Percentiles rank a stretch among this genome's conserved stretches.
These are phyloP conservation scores for Hypselothyrea guttata DNA, from an alignment of 2,888 invertebrate genomes.

Conservation along the genomic window DNA sequence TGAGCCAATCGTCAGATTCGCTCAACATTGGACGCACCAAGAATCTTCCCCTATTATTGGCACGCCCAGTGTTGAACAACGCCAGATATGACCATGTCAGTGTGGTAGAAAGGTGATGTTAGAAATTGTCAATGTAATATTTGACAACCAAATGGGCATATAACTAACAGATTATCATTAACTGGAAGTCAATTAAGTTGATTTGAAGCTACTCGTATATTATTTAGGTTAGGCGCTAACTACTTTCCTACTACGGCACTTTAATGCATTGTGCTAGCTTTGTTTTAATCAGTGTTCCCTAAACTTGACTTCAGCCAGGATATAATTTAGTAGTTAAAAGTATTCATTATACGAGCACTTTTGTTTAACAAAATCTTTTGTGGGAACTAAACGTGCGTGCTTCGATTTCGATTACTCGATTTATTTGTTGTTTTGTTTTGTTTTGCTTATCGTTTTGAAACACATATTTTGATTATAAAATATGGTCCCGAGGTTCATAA, in stretches of 20 bases:
- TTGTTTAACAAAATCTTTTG: slow-evolving; percentile 41
- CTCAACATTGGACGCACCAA: slow-evolving; percentile 58
- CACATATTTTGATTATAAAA: slow-evolving; percentile 82
- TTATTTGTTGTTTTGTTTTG: background rate
- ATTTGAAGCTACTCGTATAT: slow-evolving; percentile 40
- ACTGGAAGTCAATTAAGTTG: slow-evolving; percentile 67
- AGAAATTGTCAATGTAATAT: too few species aligned
- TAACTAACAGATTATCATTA: background rate
- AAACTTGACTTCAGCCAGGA: slow-evolving; percentile 54
- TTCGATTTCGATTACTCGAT: slow-evolving; percentile 22
- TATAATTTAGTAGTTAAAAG: slow-evolving; percentile 43
- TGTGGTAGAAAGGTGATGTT: background rate
- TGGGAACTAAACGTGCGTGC: slow-evolving; percentile 62
- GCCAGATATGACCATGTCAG: slow-evolving; percentile 7
- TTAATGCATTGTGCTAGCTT: slow-evolving; percentile 42
- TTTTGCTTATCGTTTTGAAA: slow-evolving; percentile 62
- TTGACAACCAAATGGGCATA: background rate
- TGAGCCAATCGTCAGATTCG: slow-evolving; percentile 14
- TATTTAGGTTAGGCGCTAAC: slow-evolving; percentile 30
- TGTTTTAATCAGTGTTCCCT: slow-evolving; percentile 50
- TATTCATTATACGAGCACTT: slow-evolving; percentile 27
- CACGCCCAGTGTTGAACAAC: slow-evolving; percentile 60
- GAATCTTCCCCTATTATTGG: slow-evolving; percentile 81
- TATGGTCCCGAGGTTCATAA: slow-evolving; percentile 81
- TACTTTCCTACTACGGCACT: slow-evolving; percentile 40